Base-by-base conservation (phyloP, 2,888 invertebrate species). In the Tetramorium bicarinatum region DNA sequence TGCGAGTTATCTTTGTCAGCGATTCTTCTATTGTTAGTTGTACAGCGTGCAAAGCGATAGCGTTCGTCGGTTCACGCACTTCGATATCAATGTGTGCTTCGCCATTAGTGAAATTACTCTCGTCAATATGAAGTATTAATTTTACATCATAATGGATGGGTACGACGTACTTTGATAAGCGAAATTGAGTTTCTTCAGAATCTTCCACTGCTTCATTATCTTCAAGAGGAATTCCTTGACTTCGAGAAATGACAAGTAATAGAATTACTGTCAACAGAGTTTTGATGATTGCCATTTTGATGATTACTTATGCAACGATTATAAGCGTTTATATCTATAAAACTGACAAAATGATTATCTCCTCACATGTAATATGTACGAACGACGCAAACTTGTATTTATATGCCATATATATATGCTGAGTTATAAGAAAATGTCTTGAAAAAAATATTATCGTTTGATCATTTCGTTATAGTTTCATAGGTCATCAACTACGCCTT, bases 131-230 rank as follows among this genome's bases (percentile, higher is more conserved):
- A 0, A 96, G 94, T 86, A 93, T 94, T 0, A 96, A 94, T 29
- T 92, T 92, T 9, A 96, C 94, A 66, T 95, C 95, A 90, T 96
- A 97, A 87, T 95, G 95, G 0, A 93, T 94, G 0, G 96, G 96
- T 29, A 90, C 90, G 0, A 96, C 95, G 38, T 95, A 94, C 0
- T 94, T 94, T 0, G 96, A 96, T n/a, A 97, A 94, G 0, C 96
- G 95, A 92, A 85, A 82, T 25, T 41, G 29, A 44, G 21, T 72
- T 7, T 44, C 15, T 0, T 41, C 18, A 1, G 3, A 56, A 38
- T 38, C 6, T 54, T 38, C 38, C 15, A 38, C 41, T 25, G 8
- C 11, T 59, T 74, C 29, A n/a, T 59, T 13, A 74, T 47, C n/a
- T 47, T 38, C 7, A 74, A 25, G 13, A 44, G 13, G 29, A 25